phyloP scores from a whole-genome alignment of 2,797 vertebrate species.

The Acridotheres tristis region DNA sequence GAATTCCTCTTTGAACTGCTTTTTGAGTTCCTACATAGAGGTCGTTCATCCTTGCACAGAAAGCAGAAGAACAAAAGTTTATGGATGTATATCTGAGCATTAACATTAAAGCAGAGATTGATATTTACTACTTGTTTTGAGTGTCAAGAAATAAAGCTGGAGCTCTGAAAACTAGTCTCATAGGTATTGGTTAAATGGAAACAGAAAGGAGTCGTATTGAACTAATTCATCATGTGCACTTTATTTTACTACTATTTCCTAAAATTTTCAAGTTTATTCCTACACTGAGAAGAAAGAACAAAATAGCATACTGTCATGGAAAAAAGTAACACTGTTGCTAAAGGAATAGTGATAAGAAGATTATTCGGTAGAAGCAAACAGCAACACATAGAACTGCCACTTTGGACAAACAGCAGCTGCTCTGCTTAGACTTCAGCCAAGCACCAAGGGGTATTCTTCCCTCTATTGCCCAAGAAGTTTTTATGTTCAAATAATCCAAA shows the following conservation, averaged over 20 bases:
- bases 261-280: background rate
- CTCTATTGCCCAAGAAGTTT: background rate
- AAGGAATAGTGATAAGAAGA: background rate
- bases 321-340: background rate
- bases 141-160: background rate
- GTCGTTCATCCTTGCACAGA: background rate
- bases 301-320: background rate
- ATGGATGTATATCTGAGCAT: background rate
- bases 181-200: background rate
- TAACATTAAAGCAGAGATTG: background rate
- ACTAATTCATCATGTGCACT: background rate
- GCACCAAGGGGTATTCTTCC: background rate
- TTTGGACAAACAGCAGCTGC: conserved; percentile 5
- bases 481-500: background rate
- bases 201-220: background rate
- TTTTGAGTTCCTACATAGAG: background rate
- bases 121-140: background rate
- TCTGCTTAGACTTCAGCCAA: background rate
- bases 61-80: background rate
- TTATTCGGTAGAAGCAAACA: conserved; percentile 5
- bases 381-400: background rate
- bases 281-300: background rate
- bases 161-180: background rate
- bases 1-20: conserved; percentile 8
- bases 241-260: background rate